Evolutionary conservation across 2,888 invertebrate genomes (phyloP), one percentile per base, ranked within the genome.

Genomic region (Blera fallax): DNA sequence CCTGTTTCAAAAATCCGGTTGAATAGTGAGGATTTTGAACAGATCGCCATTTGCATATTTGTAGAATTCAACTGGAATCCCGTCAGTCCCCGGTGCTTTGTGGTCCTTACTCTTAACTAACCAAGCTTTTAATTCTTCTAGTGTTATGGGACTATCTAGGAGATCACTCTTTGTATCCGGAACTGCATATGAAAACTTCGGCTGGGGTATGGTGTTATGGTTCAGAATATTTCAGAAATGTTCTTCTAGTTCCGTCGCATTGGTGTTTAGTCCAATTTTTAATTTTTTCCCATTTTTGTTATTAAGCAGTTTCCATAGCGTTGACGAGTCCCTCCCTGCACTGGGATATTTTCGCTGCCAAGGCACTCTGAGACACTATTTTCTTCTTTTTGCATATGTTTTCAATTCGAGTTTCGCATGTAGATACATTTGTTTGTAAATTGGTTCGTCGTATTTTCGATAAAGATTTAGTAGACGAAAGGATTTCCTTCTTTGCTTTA

Each of bases 371-470:
- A 29, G 5, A 64, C 2, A 45, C 43, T 5, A 45, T 10, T 29
- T 62, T 62, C 16, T 43, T 48, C 3, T 29, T 29, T 18, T 45
- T 8, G 18, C 27, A 45, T n/a, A n/a, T n/a, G n/a, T n/a, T n/a
- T n/a, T n/a, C n/a, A n/a, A n/a, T n/a, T n/a, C n/a, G n/a, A n/a
- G n/a, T n/a, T n/a, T n/a, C n/a, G n/a, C n/a, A n/a, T n/a, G n/a
- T 45, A n/a, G 21, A n/a, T 11, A 37, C 21, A 14, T 43, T 43
- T 43, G 16, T 43, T 62, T 45, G 11, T 16, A 32, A 2, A 45
- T 45, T 62, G 62, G 43, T 5, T 45, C 45, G 37, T 45, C 62
- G 29, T 62, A 45, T 45, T 45, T 45, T n/a, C n/a, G n/a, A n/a
- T n/a, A n/a, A n/a, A n/a, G n/a, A n/a, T n/a, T n/a, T n/a, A n/a